Evolutionary conservation across 64 coral and sea anemone genomes (phyloP), one percentile per base, ranked within the genome.

Genomic region (Acropora yongei): DNA sequence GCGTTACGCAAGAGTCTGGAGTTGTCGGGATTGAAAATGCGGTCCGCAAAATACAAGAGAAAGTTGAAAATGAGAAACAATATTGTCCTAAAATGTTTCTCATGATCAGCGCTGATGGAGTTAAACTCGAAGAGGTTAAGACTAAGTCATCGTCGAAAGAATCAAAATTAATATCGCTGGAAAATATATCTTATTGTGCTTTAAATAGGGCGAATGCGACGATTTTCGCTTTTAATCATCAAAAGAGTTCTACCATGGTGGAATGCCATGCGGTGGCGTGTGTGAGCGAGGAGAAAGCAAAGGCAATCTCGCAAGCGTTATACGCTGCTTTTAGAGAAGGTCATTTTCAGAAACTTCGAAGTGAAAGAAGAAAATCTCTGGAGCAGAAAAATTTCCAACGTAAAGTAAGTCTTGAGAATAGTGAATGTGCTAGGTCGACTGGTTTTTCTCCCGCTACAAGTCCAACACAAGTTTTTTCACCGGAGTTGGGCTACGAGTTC

Each of bases 141-240:
- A 75, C 55, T 40, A 86, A 87, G 60, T 71, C 82, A 16, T 20
- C 63, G 49, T 69, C 65, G 63, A 58, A 88, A 20, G 88, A 86
- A 75, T 86, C 58, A 48, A 86, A 88, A 45, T 91, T 94, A 45
- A 93, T 94, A 45, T 47, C 92, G 0, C 74, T 97, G 18, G 82
- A 89, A 69, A 74, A 88, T 44, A 97, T 97, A 47, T 97, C 95
- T 0, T 97, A 97, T 77, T 90, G 95, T 14, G 89, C 58, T 17
- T 85, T 94, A 66, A 97, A 94, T 68, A 92, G 93, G 44, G 57
- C 83, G 14, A 86, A 94, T 12, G 19, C 88, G 7, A 88, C 90
- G 49, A 88, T 97, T 75, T 97, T 97, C 71, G 95, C 95, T 6
- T 97, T 97, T 74, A 97, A 97, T 80, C 95, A 97, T 44, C 95